phyloP scores from a whole-genome alignment of 2,888 invertebrate genomes.

The Tenthredo distinguenda region DNA sequence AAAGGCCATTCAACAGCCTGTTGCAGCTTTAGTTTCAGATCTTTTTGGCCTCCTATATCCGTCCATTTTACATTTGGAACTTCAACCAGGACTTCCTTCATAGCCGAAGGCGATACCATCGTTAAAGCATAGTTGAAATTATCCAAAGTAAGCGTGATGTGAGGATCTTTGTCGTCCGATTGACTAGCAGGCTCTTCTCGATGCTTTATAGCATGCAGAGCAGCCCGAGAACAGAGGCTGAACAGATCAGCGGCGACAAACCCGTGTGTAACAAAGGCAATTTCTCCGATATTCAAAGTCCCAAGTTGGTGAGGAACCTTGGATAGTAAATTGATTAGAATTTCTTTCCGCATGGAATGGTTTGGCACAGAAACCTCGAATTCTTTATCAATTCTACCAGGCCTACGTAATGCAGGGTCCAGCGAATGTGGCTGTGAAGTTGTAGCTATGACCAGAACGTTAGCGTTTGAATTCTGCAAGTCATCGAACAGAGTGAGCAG shows the following conservation, averaged over 20 bases:
- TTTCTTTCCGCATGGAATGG: conserved; percentile 83
- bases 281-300: conserved; percentile 80
- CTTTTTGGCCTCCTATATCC: conserved; percentile 95
- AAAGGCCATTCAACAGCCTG: conserved; percentile 98
- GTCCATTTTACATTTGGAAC: conserved; percentile 94
- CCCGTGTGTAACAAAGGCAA: conserved; percentile 90
- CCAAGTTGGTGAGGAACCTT: conserved; percentile 81
- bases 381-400: conserved; percentile 90
- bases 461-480: conserved; percentile 79
- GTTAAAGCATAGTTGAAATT: conserved; percentile 85
- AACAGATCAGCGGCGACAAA: conserved; percentile 94
- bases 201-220: conserved; percentile 82
- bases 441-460: conserved; percentile 88
- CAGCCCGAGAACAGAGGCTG: conserved; percentile 88
- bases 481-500: conserved; percentile 84
- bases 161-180: conserved; percentile 60
- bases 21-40: conserved; percentile 90
- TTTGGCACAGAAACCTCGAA: conserved; percentile 90
- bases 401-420: conserved; percentile 87
- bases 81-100: conserved; percentile 93
- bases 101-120: conserved; percentile 91
- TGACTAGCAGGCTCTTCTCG: conserved; percentile 63
- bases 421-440: conserved; percentile 88
- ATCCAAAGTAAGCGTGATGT: conserved; percentile 69
- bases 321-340: conserved; percentile 84